Evolutionary conservation across 2,113 vertebrate species (phyloP).

Genomic region (Struthio camelus): DNA sequence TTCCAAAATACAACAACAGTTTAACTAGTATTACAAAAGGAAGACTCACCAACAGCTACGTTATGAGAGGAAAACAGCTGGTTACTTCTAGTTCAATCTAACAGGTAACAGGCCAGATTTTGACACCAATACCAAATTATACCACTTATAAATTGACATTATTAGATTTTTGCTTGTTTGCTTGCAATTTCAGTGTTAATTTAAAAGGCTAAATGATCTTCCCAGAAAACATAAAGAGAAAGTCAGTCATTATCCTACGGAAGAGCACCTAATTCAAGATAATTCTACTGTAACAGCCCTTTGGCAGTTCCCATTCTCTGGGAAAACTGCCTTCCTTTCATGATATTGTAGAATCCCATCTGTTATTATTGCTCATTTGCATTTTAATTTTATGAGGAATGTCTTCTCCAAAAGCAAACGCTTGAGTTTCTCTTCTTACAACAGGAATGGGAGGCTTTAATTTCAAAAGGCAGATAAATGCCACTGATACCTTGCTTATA

Average conservation of each 20-base stretch:
- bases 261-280: background rate
- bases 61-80: background rate
- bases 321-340: background rate
- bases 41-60: background rate
- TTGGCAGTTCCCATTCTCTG: background rate
- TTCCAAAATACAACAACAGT: background rate
- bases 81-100: background rate
- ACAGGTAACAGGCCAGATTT: background rate
- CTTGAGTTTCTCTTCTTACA: background rate
- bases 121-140: background rate
- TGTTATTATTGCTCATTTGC: background rate
- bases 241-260: background rate
- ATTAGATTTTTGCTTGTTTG: background rate
- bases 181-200: background rate
- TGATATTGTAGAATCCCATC: background rate
- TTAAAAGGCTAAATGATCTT: background rate
- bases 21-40: background rate
- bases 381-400: conserved; percentile 14
- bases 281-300: background rate
- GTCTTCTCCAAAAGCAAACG: background rate
- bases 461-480: background rate
- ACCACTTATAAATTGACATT: background rate
- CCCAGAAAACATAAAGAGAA: background rate
- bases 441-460: background rate
- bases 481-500: background rate